Evolutionary conservation across 2,888 invertebrate species (phyloP), one percentile per base, ranked within the genome.

Genomic region (Polietes domitor): DNA sequence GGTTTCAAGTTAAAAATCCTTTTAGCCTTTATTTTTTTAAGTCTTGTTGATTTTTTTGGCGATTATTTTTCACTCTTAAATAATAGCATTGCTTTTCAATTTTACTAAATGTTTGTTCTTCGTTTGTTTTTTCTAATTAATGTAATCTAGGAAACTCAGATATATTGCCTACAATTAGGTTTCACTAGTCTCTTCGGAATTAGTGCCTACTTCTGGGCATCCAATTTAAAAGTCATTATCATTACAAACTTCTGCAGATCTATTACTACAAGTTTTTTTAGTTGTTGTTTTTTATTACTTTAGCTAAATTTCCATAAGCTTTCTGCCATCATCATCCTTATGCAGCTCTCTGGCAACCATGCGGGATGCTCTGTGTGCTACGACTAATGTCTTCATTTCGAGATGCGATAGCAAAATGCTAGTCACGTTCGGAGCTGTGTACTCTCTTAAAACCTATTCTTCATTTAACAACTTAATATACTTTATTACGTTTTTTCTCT

Each of bases 391-490:
- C 37, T 37, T 37, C 37, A 37, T 37, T 37, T 37, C 37, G 37
- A 37, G 12, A 37, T 37, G 21, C n/a, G 9, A 21, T 50, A 24
- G 9, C 41, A 21, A 65, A 80, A 84, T 84, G 65, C 81, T 15
- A 70, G 81, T 84, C 84, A 84, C 84, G 84, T 84, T 19, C 19
- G 7, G 37, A 43, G 24, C 21, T 63, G 32, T 75, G 75, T 78
- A 47, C 70, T 72, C 68, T 68, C 43, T 76, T 28, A 76, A 81
- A 78, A 76, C 55, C 76, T 55, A 72, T 78, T 81, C 78, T 84
- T 84, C 81, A 84, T 84, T 81, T 81, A 84, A 84, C 78, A 84
- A 76, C 81, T 81, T 81, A 81, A 84, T 79, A 74, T 71, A 83
- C 58, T 37, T 41, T 68, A 68, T 68, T 68, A 68, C 10, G 43